A percentile compares a stretch with the other conserved stretches of the same genome.
Conservation (phyloP, 2,888 invertebrate genomes). For the Spodoptera exigua region DNA sequence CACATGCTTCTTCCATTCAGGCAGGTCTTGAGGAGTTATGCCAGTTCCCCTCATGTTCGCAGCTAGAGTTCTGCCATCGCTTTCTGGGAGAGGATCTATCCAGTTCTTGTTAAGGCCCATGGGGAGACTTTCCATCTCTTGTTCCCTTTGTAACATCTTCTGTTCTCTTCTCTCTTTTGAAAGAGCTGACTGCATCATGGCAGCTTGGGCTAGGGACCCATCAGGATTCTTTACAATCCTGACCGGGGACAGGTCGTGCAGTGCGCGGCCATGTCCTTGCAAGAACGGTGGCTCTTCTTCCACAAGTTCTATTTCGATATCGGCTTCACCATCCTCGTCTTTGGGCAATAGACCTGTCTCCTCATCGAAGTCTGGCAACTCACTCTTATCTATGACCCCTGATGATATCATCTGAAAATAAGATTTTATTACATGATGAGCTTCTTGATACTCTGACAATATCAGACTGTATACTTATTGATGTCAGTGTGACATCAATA, state of each 20-base stretch:
- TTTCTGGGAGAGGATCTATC: slow-evolving; percentile 98
- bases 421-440: background rate
- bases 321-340: slow-evolving; percentile 98
- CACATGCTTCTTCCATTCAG: slow-evolving; percentile 99
- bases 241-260: slow-evolving; percentile 98
- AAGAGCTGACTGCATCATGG: slow-evolving; percentile 99
- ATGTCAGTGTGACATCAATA: too few species aligned
- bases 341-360: slow-evolving; percentile 97
- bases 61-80: slow-evolving; percentile 92
- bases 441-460: too few species aligned
- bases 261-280: slow-evolving; percentile 96
- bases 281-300: slow-evolving; percentile 99
- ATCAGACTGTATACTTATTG: too few species aligned
- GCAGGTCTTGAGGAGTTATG: slow-evolving; percentile 95
- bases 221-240: slow-evolving; percentile 99
- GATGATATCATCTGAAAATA: slow-evolving; percentile 94
- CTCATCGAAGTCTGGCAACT: slow-evolving; percentile 99
- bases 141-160: slow-evolving; percentile 98
- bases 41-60: slow-evolving; percentile 96
- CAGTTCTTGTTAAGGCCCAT: slow-evolving; percentile 96
- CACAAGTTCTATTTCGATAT: slow-evolving; percentile 99
- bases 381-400: slow-evolving; percentile 96
- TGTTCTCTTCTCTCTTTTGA: slow-evolving; percentile 99
- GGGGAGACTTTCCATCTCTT: slow-evolving; percentile 96
- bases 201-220: slow-evolving; percentile 99